Evolutionary conservation across 2,113 vertebrate species (phyloP).

Genomic region (Podarcis cretensis): DNA sequence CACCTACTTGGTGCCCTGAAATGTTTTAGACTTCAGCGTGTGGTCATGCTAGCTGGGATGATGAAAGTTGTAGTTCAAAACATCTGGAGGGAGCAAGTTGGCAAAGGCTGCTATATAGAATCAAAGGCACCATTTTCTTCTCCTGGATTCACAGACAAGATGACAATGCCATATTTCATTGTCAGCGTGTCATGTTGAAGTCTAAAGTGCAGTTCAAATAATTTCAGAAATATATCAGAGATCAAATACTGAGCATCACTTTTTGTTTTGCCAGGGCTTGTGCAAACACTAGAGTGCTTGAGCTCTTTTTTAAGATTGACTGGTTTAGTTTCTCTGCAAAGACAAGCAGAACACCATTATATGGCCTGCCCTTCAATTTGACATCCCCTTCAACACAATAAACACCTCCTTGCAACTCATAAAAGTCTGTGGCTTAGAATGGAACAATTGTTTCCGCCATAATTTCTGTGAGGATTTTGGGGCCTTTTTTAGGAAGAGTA

Average conservation of each 20-base stretch:
- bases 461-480: neutral
- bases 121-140: neutral
- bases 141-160: neutral
- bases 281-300: neutral
- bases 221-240: constrained; percentile 4
- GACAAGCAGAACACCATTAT: neutral
- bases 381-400: neutral
- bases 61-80: too few relatives aligned
- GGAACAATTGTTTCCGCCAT: neutral
- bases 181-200: neutral
- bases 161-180: neutral
- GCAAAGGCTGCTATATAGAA: too few relatives aligned
- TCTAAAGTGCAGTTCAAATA: neutral
- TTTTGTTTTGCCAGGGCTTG: neutral
- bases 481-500: neutral
- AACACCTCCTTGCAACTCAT: neutral
- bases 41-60: too few relatives aligned
- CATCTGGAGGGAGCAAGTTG: too few relatives aligned
- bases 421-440: neutral
- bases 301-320: constrained; percentile 1
- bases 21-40: too few relatives aligned
- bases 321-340: neutral
- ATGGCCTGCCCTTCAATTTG: neutral
- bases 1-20: too few relatives aligned
- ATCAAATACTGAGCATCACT: neutral